These are phyloP conservation scores for Sebastes cheni DNA, from an alignment of 2,797 vertebrate genomes.

Conservation along the genomic window DNA sequence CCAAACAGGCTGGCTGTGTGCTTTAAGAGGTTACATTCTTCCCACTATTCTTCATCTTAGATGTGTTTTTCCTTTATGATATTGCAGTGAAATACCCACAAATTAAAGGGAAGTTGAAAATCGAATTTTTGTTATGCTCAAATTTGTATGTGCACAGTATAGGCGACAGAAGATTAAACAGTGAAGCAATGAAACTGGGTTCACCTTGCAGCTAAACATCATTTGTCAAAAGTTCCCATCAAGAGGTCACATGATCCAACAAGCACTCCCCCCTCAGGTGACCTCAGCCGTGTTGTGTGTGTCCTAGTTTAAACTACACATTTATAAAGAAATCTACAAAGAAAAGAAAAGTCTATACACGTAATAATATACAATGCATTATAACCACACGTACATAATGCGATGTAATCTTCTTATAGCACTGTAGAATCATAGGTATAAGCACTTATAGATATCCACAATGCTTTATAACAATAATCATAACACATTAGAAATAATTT, in stretches of 20 bases:
- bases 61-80: not conserved
- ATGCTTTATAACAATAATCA: too few relatives aligned
- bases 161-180: not conserved
- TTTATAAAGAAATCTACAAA: too few relatives aligned
- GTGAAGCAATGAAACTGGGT: not conserved
- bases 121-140: not conserved
- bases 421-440: too few relatives aligned
- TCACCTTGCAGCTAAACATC: not conserved
- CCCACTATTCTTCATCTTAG: not conserved
- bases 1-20: not conserved
- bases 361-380: too few relatives aligned
- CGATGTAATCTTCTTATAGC: too few relatives aligned
- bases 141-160: not conserved
- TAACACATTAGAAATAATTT: too few relatives aligned
- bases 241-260: not conserved
- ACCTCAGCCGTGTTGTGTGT: too few relatives aligned
- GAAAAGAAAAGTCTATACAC: too few relatives aligned
- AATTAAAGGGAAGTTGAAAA: not conserved
- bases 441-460: too few relatives aligned
- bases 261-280: not conserved
- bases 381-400: too few relatives aligned
- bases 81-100: not conserved
- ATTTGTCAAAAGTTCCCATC: not conserved
- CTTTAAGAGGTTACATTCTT: not conserved
- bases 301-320: too few relatives aligned